A percentile compares a stretch with the other conserved stretches of the same genome.
phyloP scores from a whole-genome alignment of 2,888 invertebrate species.

The Poecilus cupreus region DNA sequence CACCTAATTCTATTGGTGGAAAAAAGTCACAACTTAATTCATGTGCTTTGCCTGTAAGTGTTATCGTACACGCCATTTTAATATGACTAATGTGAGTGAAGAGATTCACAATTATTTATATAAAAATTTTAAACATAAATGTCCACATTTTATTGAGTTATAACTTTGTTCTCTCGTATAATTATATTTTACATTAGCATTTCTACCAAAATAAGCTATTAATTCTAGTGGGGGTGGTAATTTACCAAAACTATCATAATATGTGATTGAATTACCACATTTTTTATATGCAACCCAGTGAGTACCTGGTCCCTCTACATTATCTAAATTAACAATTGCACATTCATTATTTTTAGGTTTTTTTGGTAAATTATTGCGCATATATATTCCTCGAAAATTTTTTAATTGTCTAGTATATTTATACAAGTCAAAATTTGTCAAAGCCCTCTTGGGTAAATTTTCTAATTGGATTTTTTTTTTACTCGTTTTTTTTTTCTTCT shows the following conservation, averaged over 20 bases:
- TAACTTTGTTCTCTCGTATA: too few relatives aligned
- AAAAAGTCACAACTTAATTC: constrained; percentile 62
- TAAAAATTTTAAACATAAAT: constrained; percentile 65
- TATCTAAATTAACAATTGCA: constrained; percentile 67
- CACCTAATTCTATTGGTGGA: constrained; percentile 62
- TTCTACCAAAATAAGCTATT: constrained; percentile 63
- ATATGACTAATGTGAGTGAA: too few relatives aligned
- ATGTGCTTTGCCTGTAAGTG: constrained; percentile 50
- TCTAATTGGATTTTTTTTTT: constrained; percentile 22
- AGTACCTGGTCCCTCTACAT: constrained; percentile 64
- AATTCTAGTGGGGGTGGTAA: constrained; percentile 66
- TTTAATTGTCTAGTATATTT: constrained; percentile 49
- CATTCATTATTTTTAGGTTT: constrained; percentile 63
- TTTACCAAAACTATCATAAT: constrained; percentile 68
- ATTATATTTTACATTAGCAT: too few relatives aligned
- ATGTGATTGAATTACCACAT: constrained; percentile 64
- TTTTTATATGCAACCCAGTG: constrained; percentile 69
- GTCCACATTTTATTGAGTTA: constrained; percentile 66
- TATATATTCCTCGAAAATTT: constrained; percentile 62
- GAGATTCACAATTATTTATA: constrained; percentile 53
- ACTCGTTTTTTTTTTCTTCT: background rate
- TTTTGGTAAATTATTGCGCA: constrained; percentile 62
- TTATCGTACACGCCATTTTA: too few relatives aligned
- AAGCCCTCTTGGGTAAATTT: constrained; percentile 61
- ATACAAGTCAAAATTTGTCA: constrained; percentile 60